Conservation (phyloP, 2,797 vertebrate species). For the Amphiprion clarkii region DNA sequence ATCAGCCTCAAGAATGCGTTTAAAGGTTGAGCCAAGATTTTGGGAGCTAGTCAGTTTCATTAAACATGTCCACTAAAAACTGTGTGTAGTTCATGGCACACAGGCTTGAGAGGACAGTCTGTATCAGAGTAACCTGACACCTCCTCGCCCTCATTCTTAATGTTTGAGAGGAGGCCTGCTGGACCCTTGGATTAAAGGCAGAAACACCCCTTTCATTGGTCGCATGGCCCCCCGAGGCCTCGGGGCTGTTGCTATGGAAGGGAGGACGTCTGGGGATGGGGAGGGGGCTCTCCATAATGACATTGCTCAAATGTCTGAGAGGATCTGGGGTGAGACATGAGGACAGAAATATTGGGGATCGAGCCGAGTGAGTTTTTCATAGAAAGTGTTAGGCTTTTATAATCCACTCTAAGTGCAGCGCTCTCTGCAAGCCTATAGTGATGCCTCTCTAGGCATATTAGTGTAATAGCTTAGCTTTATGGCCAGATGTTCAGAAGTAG, state of each 20-base stretch:
- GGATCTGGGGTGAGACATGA: slow-evolving; percentile 37
- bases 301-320: slow-evolving; percentile 50
- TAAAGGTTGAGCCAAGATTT: background rate
- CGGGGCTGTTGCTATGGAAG: slow-evolving; percentile 81
- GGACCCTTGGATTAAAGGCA: slow-evolving; percentile 73
- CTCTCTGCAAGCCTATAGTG: slow-evolving; percentile 20
- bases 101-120: slow-evolving; percentile 40
- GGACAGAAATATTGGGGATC: slow-evolving; percentile 42
- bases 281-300: slow-evolving; percentile 58
- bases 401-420: slow-evolving; percentile 46
- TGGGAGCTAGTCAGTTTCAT: background rate
- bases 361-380: slow-evolving; percentile 51
- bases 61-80: slow-evolving; percentile 14
- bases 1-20: background rate
- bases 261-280: slow-evolving; percentile 57
- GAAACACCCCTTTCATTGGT: slow-evolving; percentile 75
- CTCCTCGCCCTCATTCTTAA: slow-evolving; percentile 64
- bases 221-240: slow-evolving; percentile 69
- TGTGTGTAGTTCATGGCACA: slow-evolving; percentile 25
- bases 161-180: slow-evolving; percentile 66
- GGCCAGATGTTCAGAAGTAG: slow-evolving; percentile 71
- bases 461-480: slow-evolving; percentile 50
- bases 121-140: slow-evolving; percentile 74
- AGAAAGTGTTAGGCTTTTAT: slow-evolving; percentile 46
- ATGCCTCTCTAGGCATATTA: slow-evolving; percentile 35